Conservation (phyloP, 2,888 invertebrate species). For the Campoletis raptor region DNA sequence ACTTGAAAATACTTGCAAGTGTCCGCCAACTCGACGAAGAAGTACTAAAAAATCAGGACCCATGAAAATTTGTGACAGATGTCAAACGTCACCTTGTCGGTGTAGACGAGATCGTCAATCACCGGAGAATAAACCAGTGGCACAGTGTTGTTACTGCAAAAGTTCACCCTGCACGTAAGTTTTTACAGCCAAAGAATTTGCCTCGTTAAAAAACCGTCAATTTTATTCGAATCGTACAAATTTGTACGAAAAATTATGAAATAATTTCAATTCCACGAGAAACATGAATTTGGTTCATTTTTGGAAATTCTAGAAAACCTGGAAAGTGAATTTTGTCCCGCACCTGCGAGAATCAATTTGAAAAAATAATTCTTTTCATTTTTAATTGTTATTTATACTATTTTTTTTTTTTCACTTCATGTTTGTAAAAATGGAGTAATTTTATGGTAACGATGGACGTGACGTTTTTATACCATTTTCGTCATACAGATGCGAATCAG, state of each 20-base stretch:
- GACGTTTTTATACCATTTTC: not conserved
- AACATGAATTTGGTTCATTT: not conserved
- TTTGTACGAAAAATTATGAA: not conserved
- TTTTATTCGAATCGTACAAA: not conserved
- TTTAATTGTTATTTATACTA: not conserved
- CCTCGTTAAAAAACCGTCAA: not conserved
- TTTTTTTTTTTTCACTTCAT: not conserved
- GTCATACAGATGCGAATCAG: slow-evolving; percentile 46
- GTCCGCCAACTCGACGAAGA: slow-evolving; percentile 45
- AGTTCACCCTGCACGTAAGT: slow-evolving; percentile 76
- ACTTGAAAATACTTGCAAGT: slow-evolving; percentile 63
- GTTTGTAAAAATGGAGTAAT: not conserved
- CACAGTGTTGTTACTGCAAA: slow-evolving; percentile 80
- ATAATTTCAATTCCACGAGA: not conserved
- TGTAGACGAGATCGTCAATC: slow-evolving; percentile 69
- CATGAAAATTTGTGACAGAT: slow-evolving; percentile 68
- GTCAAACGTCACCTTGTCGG: slow-evolving; percentile 73
- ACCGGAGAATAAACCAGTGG: slow-evolving; percentile 69
- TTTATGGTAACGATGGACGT: not conserved
- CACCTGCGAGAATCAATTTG: too few species aligned
- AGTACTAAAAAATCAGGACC: slow-evolving; percentile 24
- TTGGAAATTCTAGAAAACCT: too few species aligned
- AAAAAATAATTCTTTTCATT: too few species aligned
- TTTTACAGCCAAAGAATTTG: not conserved
- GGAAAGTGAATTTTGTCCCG: too few species aligned